These are phyloP conservation scores for Procavia capensis DNA, from an alignment of 2,113 vertebrate genomes.

Conservation along the genomic window DNA sequence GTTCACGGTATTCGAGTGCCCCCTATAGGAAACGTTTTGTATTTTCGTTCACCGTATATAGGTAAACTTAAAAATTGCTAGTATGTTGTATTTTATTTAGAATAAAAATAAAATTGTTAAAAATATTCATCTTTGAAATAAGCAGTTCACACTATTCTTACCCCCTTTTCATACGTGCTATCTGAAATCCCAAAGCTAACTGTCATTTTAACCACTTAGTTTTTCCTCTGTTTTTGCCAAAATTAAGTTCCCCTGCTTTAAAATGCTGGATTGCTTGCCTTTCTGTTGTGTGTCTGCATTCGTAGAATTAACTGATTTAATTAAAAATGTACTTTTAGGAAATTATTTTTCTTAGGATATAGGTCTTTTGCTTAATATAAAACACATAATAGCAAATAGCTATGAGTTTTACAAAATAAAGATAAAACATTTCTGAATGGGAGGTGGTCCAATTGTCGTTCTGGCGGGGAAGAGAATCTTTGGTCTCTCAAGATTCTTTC, in stretches of 20 bases:
- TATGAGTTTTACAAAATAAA: neutral
- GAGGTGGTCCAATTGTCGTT: neutral
- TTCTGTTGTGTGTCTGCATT: neutral
- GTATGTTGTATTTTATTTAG: neutral
- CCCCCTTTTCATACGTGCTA: neutral
- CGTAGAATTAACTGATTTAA: neutral
- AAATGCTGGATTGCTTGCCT: neutral
- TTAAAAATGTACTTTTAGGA: neutral
- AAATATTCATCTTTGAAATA: neutral
- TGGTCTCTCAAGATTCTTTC: neutral
- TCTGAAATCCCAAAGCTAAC: neutral
- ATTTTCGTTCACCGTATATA: conserved; percentile 26
- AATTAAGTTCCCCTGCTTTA: neutral
- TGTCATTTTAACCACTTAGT: neutral
- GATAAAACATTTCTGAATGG: neutral
- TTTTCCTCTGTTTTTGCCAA: conserved; percentile 1
- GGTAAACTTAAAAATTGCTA: neutral
- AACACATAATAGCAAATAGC: neutral
- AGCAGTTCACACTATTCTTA: neutral
- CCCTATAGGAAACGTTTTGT: conserved; percentile 85
- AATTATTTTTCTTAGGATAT: neutral
- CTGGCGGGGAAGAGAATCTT: neutral
- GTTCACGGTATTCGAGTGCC: conserved; percentile 88
- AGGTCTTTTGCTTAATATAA: neutral
- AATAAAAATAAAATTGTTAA: conserved; percentile 38